These are phyloP conservation scores for Thymelicus sylvestris DNA, from an alignment of 2,888 invertebrate species.

Conservation along the genomic window DNA sequence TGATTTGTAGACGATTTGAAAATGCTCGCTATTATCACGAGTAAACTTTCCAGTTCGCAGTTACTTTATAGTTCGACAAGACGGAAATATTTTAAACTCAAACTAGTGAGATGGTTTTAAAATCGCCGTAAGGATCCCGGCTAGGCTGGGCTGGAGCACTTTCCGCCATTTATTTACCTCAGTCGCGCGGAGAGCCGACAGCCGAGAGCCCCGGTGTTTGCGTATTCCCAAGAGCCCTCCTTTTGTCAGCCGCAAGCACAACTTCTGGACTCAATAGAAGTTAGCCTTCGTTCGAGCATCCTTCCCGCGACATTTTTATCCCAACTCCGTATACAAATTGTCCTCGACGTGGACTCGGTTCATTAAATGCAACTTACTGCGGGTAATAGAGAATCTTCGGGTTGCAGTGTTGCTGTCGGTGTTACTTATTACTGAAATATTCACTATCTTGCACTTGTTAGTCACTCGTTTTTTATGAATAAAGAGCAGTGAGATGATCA, in stretches of 20 bases:
- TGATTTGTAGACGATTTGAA: too few species aligned
- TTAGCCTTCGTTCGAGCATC: constrained; percentile 19
- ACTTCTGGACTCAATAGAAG: constrained; percentile 24
- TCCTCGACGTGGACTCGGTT: constrained; percentile 5
- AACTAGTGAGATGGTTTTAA: background rate
- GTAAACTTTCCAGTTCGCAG: too few species aligned
- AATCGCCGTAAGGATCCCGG: background rate
- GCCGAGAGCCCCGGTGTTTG: constrained; percentile 5
- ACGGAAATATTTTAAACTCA: background rate
- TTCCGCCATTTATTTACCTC: constrained; percentile 1
- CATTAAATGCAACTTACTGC: background rate
- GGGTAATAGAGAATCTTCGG: background rate
- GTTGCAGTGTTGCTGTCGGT: background rate
- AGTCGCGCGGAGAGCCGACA: background rate
- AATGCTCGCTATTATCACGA: too few species aligned
- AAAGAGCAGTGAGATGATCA: too few species aligned
- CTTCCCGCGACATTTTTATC: constrained; percentile 19
- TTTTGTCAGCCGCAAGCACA: constrained; percentile 10
- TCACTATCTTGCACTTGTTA: too few species aligned
- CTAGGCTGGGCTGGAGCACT: background rate
- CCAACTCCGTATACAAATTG: constrained; percentile 1
- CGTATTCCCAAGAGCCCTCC: constrained; percentile 11
- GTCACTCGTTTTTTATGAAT: too few species aligned
- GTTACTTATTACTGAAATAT: too few species aligned
- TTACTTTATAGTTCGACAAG: too few species aligned